Evolutionary conservation across 2,797 vertebrate genomes (phyloP).

Genomic region (Calcarius lapponicus): DNA sequence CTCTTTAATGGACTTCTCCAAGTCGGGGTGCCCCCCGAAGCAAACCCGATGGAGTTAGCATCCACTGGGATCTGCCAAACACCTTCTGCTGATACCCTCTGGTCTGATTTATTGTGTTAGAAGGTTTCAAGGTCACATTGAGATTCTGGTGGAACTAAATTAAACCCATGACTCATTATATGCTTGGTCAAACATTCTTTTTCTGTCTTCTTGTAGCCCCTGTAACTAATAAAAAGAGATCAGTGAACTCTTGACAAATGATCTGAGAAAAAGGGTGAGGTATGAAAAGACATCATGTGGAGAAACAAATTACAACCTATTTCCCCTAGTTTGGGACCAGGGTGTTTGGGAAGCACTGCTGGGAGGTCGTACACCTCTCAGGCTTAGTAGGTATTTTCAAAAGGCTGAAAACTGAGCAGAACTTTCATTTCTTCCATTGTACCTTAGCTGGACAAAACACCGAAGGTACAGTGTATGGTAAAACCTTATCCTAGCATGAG

Average conservation of each 20-base stretch:
- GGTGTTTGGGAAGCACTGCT: constrained; percentile 43
- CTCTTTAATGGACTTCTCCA: neutral
- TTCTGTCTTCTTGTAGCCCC: constrained; percentile 48
- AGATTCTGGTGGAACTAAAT: constrained; percentile 52
- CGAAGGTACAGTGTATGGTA: neutral
- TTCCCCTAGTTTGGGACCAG: constrained; percentile 26
- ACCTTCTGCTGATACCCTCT: neutral
- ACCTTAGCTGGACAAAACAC: neutral
- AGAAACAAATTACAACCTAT: constrained; percentile 58
- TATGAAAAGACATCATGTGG: constrained; percentile 57
- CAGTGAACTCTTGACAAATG: constrained; percentile 64
- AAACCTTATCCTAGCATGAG: neutral
- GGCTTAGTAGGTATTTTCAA: neutral
- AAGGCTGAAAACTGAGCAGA: constrained; percentile 5
- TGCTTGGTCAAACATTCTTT: constrained; percentile 58
- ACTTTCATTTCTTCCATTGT: neutral
- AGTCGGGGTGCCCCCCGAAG: neutral
- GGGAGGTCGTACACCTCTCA: constrained; percentile 27
- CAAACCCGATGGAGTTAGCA: neutral
- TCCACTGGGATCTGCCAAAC: neutral
- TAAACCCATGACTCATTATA: constrained; percentile 60
- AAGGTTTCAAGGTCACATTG: constrained; percentile 55
- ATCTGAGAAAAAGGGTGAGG: constrained; percentile 69
- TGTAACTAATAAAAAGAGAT: constrained; percentile 68
- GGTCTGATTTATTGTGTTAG: constrained; percentile 33